Evolutionary conservation across 2,888 invertebrate genomes (phyloP).

Genomic region (Hoplodrina blanda): DNA sequence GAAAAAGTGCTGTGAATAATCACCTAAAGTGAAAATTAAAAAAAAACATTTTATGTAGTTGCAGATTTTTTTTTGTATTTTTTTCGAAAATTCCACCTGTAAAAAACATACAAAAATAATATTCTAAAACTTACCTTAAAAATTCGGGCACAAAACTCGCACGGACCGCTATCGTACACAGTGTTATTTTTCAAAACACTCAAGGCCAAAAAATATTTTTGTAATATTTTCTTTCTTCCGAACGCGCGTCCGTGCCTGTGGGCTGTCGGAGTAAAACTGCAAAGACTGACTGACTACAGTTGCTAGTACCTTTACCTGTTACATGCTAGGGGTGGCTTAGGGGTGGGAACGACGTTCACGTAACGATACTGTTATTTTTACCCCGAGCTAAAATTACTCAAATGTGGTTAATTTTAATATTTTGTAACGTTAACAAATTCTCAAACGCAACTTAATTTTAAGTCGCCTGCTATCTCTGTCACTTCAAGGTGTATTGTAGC

Average conservation of each 20-base stretch:
- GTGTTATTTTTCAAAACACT: slow-evolving; percentile 51
- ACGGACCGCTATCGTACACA: slow-evolving; percentile 59
- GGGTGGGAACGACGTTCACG: slow-evolving; percentile 40
- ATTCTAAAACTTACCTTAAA: slow-evolving; percentile 54
- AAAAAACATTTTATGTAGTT: not conserved
- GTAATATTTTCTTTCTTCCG: slow-evolving; percentile 20
- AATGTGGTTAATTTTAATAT: too few relatives aligned
- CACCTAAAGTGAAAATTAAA: not conserved
- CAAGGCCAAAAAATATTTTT: slow-evolving; percentile 50
- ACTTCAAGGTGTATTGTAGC: too few relatives aligned
- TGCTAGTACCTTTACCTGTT: slow-evolving; percentile 83
- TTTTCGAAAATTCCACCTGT: not conserved
- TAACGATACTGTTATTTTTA: slow-evolving; percentile 42
- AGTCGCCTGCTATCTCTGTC: too few relatives aligned
- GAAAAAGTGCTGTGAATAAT: slow-evolving; percentile 15
- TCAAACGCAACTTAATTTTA: too few relatives aligned
- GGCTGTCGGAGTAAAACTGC: slow-evolving; percentile 71
- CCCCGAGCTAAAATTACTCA: not conserved
- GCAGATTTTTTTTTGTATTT: rapidly evolving
- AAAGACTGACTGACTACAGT: slow-evolving; percentile 59
- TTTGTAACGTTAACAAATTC: too few relatives aligned
- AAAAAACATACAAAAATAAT: not conserved
- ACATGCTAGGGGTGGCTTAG: slow-evolving; percentile 72
- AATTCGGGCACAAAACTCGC: slow-evolving; percentile 32
- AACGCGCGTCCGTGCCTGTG: slow-evolving; percentile 65